Percentiles rank a stretch among this genome's conserved stretches.
Evolutionary conservation across 2,113 vertebrate genomes (phyloP).

Genomic region (Nanorana parkeri): DNA sequence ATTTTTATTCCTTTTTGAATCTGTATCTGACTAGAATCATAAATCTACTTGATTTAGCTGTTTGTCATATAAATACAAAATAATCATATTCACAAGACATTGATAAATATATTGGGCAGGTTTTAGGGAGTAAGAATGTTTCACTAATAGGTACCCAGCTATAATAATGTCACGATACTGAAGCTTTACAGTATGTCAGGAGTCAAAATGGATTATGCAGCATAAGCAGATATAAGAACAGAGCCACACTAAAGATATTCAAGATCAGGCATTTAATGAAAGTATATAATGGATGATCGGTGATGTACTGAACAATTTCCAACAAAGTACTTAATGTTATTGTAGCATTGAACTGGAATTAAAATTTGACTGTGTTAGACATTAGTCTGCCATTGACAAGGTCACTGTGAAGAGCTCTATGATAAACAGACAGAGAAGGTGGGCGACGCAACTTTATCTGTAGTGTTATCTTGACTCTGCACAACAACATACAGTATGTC

Average conservation of each 20-base stretch:
- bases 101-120: not conserved
- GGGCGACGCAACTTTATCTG: no score
- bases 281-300: not conserved
- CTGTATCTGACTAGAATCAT: no score
- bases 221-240: conserved; percentile 1
- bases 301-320: conserved; percentile 19
- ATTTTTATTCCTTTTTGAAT: no score
- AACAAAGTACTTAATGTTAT: not conserved
- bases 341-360: not conserved
- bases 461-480: no score
- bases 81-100: no score
- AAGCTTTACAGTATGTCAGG: not conserved
- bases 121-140: not conserved
- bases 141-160: not conserved
- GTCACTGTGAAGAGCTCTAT: not conserved
- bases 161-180: not conserved
- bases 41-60: no score
- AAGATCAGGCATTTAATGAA: conserved; percentile 16
- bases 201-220: not conserved
- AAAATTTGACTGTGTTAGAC: not conserved
- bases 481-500: no score
- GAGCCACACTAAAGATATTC: conserved; percentile 2
- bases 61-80: no score
- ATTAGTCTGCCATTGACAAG: not conserved
- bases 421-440: not conserved